Percentiles rank a stretch among this genome's conserved stretches.
Conservation (phyloP, 2,888 invertebrate genomes). For the Mimachlamys varia region DNA sequence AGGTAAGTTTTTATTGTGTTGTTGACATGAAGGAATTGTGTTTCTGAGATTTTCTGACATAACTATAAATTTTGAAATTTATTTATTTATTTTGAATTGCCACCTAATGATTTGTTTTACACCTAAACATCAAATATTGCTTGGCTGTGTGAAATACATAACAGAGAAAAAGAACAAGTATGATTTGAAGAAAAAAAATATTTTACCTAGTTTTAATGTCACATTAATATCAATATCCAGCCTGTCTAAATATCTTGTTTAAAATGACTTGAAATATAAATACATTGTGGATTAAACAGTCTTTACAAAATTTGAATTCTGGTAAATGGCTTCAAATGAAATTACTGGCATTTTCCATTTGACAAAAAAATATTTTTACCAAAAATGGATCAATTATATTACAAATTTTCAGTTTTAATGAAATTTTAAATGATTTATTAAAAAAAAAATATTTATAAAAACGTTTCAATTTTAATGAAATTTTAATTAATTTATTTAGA, state of each 20-base stretch:
- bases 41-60: neutral
- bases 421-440: neutral
- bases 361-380: too few species aligned
- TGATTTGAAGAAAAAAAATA: neutral
- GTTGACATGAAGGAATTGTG: neutral
- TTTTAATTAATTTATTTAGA: neutral
- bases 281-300: too few species aligned
- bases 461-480: too few species aligned
- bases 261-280: too few species aligned
- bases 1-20: too few species aligned
- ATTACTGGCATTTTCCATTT: too few species aligned
- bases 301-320: too few species aligned
- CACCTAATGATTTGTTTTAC: neutral
- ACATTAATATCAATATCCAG: neutral
- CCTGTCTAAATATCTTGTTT: too few species aligned
- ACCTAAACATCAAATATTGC: neutral
- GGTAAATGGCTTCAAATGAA: too few species aligned
- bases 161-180: neutral
- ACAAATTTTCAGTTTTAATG: too few species aligned
- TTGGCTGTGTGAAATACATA: neutral
- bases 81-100: neutral
- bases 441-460: too few species aligned
- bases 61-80: neutral
- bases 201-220: constrained; percentile 5
- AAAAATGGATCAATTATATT: too few species aligned